Evolutionary conservation across 2,113 vertebrate species (phyloP).

Genomic region (Mystacornis crossleyi): DNA sequence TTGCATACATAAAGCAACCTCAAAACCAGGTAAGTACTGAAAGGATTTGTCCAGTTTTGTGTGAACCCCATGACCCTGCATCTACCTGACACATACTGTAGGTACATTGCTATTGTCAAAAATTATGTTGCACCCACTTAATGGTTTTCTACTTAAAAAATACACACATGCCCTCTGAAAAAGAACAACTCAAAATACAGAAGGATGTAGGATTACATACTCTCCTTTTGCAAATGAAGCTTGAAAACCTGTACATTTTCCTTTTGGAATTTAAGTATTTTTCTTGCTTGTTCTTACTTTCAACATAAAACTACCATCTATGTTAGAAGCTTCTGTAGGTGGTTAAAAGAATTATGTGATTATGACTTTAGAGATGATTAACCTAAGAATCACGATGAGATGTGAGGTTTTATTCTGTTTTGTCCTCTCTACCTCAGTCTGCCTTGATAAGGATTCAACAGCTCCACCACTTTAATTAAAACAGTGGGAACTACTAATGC

Average conservation of each 20-base stretch:
- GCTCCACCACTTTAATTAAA: slow-evolving; percentile 26
- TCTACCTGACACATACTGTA: neutral
- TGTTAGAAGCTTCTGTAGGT: neutral
- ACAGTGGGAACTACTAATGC: slow-evolving; percentile 32
- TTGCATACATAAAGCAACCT: neutral
- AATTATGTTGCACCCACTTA: neutral
- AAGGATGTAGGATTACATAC: neutral
- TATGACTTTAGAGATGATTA: neutral
- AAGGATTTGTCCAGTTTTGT: neutral
- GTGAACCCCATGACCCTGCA: neutral
- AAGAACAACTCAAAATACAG: neutral
- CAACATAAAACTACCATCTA: neutral
- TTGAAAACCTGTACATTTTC: neutral
- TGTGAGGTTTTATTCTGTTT: neutral
- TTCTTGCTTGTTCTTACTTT: neutral
- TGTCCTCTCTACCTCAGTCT: neutral
- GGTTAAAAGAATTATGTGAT: neutral
- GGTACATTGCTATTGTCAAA: neutral
- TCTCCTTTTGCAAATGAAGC: neutral
- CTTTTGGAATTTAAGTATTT: neutral
- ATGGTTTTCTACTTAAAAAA: neutral
- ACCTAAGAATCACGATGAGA: neutral
- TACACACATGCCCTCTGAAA: neutral
- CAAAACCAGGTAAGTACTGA: neutral
- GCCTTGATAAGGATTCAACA: neutral